phyloP scores from a whole-genome alignment of 92 coral and sea anemone species.

The Siderastrea siderea region DNA sequence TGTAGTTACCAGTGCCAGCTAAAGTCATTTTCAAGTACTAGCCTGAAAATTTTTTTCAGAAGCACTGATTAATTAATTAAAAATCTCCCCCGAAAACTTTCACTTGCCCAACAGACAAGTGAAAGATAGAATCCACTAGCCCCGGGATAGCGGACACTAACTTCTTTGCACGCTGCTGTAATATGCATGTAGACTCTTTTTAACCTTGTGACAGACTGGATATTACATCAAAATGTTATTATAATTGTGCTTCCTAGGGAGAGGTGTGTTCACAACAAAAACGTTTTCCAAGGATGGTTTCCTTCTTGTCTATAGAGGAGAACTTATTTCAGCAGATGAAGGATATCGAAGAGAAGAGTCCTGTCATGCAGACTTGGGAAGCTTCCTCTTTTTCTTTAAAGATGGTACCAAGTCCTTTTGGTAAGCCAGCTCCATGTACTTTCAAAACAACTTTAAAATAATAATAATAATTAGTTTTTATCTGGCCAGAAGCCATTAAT shows the following conservation, averaged over 20 bases:
- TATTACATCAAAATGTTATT: too few species aligned
- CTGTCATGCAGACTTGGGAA: slow-evolving; percentile 49
- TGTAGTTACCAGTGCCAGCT: too few species aligned
- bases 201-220: not conserved
- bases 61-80: too few species aligned
- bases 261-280: slow-evolving; percentile 61
- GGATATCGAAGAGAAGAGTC: slow-evolving; percentile 39
- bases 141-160: too few species aligned
- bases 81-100: too few species aligned
- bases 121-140: too few species aligned
- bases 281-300: slow-evolving; percentile 35
- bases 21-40: too few species aligned
- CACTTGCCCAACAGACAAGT: too few species aligned
- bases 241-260: slow-evolving; percentile 18
- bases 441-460: not conserved
- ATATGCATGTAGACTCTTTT: too few species aligned
- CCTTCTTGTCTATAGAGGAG: slow-evolving; percentile 58
- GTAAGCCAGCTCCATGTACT: slow-evolving; percentile 23
- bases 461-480: not conserved
- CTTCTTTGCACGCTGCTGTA: too few species aligned
- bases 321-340: slow-evolving; percentile 36
- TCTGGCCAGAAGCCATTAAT: not conserved
- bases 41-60: too few species aligned
- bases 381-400: slow-evolving; percentile 62
- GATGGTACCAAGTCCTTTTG: slow-evolving; percentile 44